Conservation (phyloP, 2,888 invertebrate genomes). For the Rhingia rostrata region DNA sequence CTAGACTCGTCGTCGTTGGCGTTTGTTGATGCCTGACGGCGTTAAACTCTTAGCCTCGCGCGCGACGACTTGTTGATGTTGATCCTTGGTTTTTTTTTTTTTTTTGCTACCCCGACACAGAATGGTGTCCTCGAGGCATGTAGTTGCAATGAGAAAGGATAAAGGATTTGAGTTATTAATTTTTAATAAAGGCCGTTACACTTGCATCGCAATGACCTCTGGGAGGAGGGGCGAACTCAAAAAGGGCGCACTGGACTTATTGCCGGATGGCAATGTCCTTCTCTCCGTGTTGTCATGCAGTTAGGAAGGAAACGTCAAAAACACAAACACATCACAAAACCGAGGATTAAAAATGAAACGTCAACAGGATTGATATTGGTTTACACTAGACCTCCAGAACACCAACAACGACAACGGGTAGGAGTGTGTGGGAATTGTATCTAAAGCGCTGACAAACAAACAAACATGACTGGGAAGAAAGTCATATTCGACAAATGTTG, state of each 20-base stretch:
- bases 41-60: constrained; percentile 60
- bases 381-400: constrained; percentile 7
- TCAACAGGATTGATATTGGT: constrained; percentile 32
- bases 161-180: constrained; percentile 63
- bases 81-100: no score
- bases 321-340: background rate
- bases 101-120: constrained; percentile 34
- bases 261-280: constrained; percentile 29
- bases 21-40: constrained; percentile 62
- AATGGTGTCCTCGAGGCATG: constrained; percentile 50
- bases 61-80: constrained; percentile 69
- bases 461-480: constrained; percentile 25
- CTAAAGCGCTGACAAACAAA: constrained; percentile 16
- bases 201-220: constrained; percentile 67
- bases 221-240: background rate
- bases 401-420: background rate
- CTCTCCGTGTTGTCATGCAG: background rate
- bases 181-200: constrained; percentile 72
- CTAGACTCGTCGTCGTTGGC: constrained; percentile 50
- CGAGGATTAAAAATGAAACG: constrained; percentile 20
- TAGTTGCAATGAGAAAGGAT: constrained; percentile 35
- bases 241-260: constrained; percentile 45
- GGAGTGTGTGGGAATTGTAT: background rate
- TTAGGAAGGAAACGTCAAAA: constrained; percentile 1
- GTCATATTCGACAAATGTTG: constrained; percentile 60